A percentile compares a stretch with the other conserved stretches of the same genome.
Conservation (phyloP, 37 sponge, comb jelly and placozoan genomes). For the Chondrosia reniformis region DNA sequence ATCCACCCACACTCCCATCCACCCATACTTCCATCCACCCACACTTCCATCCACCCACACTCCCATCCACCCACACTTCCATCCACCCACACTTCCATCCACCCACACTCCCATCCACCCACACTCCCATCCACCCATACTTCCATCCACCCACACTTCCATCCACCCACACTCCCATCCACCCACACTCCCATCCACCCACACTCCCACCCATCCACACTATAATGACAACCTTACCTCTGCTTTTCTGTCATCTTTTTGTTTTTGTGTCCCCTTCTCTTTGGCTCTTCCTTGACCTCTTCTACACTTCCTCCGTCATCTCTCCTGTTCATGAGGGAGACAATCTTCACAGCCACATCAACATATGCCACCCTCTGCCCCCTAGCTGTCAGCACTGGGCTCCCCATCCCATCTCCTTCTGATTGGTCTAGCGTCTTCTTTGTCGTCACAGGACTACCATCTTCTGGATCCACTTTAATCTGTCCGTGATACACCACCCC, state of each 20-base stretch:
- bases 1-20: too few relatives aligned
- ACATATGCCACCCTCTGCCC: neutral
- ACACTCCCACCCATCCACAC: neutral
- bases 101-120: too few relatives aligned
- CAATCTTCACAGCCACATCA: conserved; percentile 4
- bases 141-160: too few relatives aligned
- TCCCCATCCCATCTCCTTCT: neutral
- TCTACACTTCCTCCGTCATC: neutral
- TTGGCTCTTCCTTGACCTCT: neutral
- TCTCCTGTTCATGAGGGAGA: neutral
- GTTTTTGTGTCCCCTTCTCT: neutral
- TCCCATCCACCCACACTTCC: too few relatives aligned
- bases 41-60: too few relatives aligned
- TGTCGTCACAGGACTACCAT: neutral
- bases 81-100: too few relatives aligned
- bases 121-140: too few relatives aligned
- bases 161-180: neutral
- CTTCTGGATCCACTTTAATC: conserved; percentile 16
- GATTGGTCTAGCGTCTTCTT: too few relatives aligned
- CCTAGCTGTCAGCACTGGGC: neutral
- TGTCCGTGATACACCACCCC: conserved; percentile 18
- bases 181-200: neutral
- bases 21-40: too few relatives aligned
- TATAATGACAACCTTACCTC: neutral
- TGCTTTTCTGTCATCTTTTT: neutral